A percentile compares a stretch with the other conserved stretches of the same genome.
These are phyloP conservation scores for Phalera bucephala DNA, from an alignment of 2,888 invertebrate genomes.

Conservation along the genomic window DNA sequence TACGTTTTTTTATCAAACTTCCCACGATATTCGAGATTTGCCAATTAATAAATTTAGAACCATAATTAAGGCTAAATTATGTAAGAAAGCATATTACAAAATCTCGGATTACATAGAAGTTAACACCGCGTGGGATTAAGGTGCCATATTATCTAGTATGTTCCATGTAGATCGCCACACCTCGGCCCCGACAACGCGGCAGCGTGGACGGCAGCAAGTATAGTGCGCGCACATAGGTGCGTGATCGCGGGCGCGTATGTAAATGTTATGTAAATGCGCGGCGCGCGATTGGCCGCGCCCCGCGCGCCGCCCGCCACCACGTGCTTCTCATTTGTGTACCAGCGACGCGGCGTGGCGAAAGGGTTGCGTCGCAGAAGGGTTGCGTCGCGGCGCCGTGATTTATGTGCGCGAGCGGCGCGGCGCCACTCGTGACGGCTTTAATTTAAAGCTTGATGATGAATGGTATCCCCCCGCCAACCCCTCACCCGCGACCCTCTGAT, in stretches of 20 bases:
- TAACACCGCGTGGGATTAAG: no score
- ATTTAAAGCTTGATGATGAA: constrained; percentile 66
- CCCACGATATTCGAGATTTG: no score
- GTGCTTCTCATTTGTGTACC: constrained; percentile 37
- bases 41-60: no score
- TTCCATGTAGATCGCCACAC: no score
- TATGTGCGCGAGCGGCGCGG: constrained; percentile 41
- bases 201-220: no score
- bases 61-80: no score
- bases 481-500: constrained; percentile 7
- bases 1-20: no score
- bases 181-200: no score
- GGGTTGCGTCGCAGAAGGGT: constrained; percentile 31
- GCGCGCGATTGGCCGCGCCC: constrained; percentile 44
- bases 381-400: constrained; percentile 45
- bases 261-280: constrained; percentile 61
- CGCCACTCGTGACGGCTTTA: constrained; percentile 61
- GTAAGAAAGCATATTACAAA: no score
- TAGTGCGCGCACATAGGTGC: neutral
- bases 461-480: constrained; percentile 23
- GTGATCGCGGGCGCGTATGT: constrained; percentile 38
- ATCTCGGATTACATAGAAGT: no score
- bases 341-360: constrained; percentile 8
- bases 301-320: constrained; percentile 24
- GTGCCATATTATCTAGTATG: no score